Percentiles rank a stretch among this genome's conserved stretches.
Conservation (phyloP, 2,888 invertebrate genomes). For the Dromius quadrimaculatus region DNA sequence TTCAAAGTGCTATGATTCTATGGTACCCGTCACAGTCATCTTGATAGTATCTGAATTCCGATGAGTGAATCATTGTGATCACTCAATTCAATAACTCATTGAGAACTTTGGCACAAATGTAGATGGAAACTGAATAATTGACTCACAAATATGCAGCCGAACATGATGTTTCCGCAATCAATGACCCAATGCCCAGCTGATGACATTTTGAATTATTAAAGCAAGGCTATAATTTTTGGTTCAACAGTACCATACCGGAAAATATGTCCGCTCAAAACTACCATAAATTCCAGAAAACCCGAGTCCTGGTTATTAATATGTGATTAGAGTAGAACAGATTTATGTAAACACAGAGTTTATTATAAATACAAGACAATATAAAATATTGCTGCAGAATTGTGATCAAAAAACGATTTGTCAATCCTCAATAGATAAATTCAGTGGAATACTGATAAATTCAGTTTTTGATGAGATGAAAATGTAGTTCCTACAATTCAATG, state of each 20-base stretch:
- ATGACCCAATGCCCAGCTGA: neutral
- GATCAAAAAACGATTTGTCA: too few species aligned
- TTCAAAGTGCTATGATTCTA: too few species aligned
- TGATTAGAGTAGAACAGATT: constrained; percentile 2
- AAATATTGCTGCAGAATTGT: neutral
- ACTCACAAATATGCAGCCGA: constrained; percentile 28
- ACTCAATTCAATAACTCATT: too few species aligned
- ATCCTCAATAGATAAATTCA: too few species aligned
- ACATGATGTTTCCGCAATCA: constrained; percentile 21
- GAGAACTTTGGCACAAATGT: neutral
- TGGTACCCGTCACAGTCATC: too few species aligned
- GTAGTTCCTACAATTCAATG: too few species aligned
- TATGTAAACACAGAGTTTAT: neutral
- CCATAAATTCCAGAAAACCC: constrained; percentile 9
- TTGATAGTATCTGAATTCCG: too few species aligned
- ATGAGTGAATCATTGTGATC: constrained; percentile 11
- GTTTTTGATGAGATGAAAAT: too few species aligned
- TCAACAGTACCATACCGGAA: constrained; percentile 9
- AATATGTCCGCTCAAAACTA: constrained; percentile 22
- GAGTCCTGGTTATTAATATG: neutral
- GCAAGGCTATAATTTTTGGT: constrained; percentile 2
- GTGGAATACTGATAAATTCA: too few species aligned
- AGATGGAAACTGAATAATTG: constrained; percentile 27
- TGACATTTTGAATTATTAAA: constrained; percentile 31
- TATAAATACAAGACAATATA: neutral